phyloP scores from a whole-genome alignment of 2,113 vertebrate genomes.

The Phycodurus eques region DNA sequence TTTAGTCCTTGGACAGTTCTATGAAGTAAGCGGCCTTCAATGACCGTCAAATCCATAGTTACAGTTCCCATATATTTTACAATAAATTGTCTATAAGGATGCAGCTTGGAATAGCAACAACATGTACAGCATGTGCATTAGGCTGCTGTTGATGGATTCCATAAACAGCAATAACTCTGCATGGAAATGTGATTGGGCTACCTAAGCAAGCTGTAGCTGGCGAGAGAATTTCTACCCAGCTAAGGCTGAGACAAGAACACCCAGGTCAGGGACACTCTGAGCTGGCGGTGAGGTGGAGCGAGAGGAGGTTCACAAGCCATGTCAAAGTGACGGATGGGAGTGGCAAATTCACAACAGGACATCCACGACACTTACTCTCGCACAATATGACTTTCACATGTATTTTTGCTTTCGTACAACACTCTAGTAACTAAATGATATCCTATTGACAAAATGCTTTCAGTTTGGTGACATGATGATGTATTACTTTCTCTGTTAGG shows the following conservation, averaged over 20 bases:
- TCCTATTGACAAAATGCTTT: not conserved
- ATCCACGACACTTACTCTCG: slow-evolving; percentile 13
- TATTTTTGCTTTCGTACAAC: not conserved
- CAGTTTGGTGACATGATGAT: not conserved
- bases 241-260: slow-evolving; percentile 47
- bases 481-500: not conserved
- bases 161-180: slow-evolving; percentile 25
- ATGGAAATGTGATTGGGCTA: slow-evolving; percentile 23
- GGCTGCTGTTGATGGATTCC: slow-evolving; percentile 27
- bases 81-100: slow-evolving; percentile 14
- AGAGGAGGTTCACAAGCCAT: slow-evolving; percentile 41
- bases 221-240: slow-evolving; percentile 9
- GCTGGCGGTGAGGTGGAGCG: slow-evolving; percentile 24
- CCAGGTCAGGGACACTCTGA: slow-evolving; percentile 46
- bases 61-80: slow-evolving; percentile 4
- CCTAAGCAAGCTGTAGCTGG: slow-evolving; percentile 13
- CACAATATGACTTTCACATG: slow-evolving; percentile 17
- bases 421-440: not conserved
- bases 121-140: slow-evolving; percentile 3
- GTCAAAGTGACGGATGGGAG: slow-evolving; percentile 58
- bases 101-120: slow-evolving; percentile 8
- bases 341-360: slow-evolving; percentile 43
- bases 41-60: slow-evolving; percentile 1
- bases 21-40: not conserved
- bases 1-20: not conserved